Evolutionary conservation across 2,113 vertebrate species (phyloP).

Genomic region (Clarias macrocephalus): DNA sequence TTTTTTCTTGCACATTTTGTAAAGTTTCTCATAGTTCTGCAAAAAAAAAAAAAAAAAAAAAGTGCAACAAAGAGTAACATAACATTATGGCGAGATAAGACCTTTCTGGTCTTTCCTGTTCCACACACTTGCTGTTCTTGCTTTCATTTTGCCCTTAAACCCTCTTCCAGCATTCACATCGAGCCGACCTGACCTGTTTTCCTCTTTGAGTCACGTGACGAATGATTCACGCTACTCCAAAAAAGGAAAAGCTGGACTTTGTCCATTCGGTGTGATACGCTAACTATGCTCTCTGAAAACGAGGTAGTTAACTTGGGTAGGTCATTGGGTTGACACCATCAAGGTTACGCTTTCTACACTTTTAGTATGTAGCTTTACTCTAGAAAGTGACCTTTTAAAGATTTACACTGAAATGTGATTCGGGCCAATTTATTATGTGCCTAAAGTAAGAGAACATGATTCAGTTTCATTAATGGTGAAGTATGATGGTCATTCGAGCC

Average conservation of each 20-base stretch:
- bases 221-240: not conserved
- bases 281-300: no score
- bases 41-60: conserved; percentile 7
- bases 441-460: not conserved
- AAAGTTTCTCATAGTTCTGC: not conserved
- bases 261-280: not conserved
- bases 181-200: not conserved
- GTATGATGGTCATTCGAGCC: no score
- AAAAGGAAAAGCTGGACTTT: conserved; percentile 13
- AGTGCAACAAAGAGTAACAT: not conserved
- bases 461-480: not conserved
- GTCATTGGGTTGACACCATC: not conserved
- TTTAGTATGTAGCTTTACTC: not conserved
- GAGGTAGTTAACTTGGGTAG: no score
- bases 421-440: not conserved
- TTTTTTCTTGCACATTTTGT: not conserved
- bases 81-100: conserved; percentile 23
- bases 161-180: not conserved
- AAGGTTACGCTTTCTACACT: not conserved
- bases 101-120: conserved; percentile 33
- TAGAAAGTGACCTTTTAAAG: not conserved
- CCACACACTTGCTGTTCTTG: not conserved
- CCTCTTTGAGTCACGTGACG: not conserved
- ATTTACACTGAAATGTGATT: not conserved
- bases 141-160: conserved; percentile 11